Evolutionary conservation across 2,113 vertebrate genomes (phyloP).

Genomic region (Scortum barcoo): DNA sequence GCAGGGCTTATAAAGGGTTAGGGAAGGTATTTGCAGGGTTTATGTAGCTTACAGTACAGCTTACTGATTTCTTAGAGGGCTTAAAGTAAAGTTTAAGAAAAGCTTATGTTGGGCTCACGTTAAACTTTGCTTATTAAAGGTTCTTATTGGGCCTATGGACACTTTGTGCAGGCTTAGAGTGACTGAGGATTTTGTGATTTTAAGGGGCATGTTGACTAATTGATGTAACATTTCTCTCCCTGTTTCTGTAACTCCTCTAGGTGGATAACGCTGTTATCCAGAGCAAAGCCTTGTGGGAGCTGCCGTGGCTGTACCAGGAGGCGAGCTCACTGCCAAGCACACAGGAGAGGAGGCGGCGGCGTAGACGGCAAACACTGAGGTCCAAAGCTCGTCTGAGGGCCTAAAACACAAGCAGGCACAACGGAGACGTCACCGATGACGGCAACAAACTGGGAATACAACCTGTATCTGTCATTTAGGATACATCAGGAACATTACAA

Average conservation of each 20-base stretch:
- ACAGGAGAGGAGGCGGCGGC: constrained; percentile 6
- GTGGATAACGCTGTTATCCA: constrained; percentile 23
- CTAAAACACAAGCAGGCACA: background rate
- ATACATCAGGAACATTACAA: background rate
- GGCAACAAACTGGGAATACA: too few species aligned
- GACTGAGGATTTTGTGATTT: too few species aligned
- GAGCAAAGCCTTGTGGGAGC: constrained; percentile 73
- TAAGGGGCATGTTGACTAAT: background rate
- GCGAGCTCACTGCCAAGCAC: constrained; percentile 10
- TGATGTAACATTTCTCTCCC: background rate
- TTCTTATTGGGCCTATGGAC: too few species aligned
- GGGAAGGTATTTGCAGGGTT: background rate
- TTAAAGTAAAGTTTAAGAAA: too few species aligned
- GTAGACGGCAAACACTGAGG: constrained; percentile 27
- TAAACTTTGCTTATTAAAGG: too few species aligned
- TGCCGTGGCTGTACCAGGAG: constrained; percentile 56
- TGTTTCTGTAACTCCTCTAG: constrained; percentile 32
- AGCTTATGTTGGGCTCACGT: background rate
- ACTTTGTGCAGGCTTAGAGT: background rate
- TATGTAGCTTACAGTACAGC: background rate
- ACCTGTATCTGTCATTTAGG: too few species aligned
- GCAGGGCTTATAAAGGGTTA: background rate
- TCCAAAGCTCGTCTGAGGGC: background rate
- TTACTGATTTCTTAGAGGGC: too few species aligned
- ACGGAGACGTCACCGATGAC: background rate